A percentile compares a stretch with the other conserved stretches of the same genome.
Conservation (phyloP, 2,113 vertebrate genomes). For the Psittacus erithacus region DNA sequence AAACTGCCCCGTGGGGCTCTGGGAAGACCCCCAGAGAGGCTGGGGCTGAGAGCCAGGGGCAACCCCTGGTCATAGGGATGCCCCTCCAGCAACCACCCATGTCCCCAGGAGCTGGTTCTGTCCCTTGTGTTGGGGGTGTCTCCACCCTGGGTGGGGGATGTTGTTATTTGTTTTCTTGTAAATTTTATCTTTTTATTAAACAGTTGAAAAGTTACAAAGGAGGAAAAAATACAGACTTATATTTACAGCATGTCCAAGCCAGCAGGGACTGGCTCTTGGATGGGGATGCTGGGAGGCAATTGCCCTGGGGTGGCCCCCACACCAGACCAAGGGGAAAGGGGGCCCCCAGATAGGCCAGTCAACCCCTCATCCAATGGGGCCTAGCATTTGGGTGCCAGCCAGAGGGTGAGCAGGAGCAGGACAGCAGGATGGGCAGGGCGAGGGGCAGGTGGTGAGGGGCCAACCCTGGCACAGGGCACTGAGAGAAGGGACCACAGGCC, state of each 20-base stretch:
- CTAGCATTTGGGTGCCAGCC: neutral
- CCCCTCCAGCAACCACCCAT: neutral
- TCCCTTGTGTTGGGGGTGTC: neutral
- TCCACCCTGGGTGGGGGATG: neutral
- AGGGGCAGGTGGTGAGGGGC: neutral
- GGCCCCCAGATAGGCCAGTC: neutral
- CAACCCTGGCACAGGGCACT: neutral
- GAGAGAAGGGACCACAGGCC: neutral
- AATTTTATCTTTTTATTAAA: constrained; percentile 75
- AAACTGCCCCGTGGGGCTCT: neutral
- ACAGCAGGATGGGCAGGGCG: neutral
- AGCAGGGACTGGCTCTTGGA: constrained; percentile 12
- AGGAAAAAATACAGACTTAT: constrained; percentile 75
- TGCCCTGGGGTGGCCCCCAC: neutral
- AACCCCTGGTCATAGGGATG: neutral
- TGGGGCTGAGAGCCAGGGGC: neutral
- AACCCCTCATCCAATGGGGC: neutral
- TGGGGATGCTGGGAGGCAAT: neutral
- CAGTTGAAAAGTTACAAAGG: constrained; percentile 74
- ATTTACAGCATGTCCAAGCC: constrained; percentile 69
- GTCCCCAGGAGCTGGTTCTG: neutral
- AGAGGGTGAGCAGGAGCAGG: neutral
- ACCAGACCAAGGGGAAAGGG: neutral
- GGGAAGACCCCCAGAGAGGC: neutral
- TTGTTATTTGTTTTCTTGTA: constrained; percentile 11